A percentile compares a stretch with the other conserved stretches of the same genome.
Evolutionary conservation across 2,113 vertebrate genomes (phyloP).

Genomic region (Chaetodon trifascialis): DNA sequence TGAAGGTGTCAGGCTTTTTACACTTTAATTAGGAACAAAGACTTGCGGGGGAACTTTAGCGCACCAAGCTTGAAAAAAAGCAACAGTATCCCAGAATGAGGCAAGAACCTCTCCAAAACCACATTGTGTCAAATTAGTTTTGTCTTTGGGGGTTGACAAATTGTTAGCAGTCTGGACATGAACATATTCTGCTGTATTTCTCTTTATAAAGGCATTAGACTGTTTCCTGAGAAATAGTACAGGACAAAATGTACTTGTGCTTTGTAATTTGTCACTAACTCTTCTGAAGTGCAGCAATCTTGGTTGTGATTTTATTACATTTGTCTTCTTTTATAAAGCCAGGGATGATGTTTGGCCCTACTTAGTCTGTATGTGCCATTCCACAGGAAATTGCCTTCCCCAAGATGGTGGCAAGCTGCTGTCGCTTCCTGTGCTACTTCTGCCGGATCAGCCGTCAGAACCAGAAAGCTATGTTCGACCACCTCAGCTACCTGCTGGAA

Average conservation of each 20-base stretch:
- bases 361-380: conserved; percentile 27
- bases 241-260: neutral
- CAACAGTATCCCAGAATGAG: neutral
- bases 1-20: conserved; percentile 52
- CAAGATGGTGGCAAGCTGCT: conserved; percentile 99
- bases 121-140: neutral
- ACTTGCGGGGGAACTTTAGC: conserved; percentile 29
- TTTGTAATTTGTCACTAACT: neutral
- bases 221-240: neutral
- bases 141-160: neutral
- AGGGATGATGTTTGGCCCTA: neutral
- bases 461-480: conserved; percentile 99
- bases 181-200: neutral
- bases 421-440: conserved; percentile 98
- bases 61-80: conserved; percentile 4
- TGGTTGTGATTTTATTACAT: neutral
- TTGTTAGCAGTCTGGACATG: neutral
- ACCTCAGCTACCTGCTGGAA: conserved; percentile 97
- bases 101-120: conserved; percentile 2
- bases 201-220: neutral
- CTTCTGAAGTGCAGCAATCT: too few species aligned
- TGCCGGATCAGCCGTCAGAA: conserved; percentile 98
- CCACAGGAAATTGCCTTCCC: conserved; percentile 94
- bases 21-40: conserved; percentile 54
- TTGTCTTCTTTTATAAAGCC: conserved; percentile 3